Base-by-base conservation (phyloP, 1,140 invertebrate species). In the Pemphigus obesinymphae region DNA sequence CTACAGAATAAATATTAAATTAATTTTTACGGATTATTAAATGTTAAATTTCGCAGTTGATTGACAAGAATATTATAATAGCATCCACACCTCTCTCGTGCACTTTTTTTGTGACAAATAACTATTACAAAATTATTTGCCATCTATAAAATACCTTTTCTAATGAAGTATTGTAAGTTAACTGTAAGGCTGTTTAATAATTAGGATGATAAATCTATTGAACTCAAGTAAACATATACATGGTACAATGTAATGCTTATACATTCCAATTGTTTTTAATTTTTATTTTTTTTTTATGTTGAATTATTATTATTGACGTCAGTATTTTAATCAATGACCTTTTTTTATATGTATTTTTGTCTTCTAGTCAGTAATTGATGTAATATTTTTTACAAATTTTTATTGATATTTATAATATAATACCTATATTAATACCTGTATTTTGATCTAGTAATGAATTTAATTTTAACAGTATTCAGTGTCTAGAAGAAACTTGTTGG, bases 201-300 rank as follows among this genome's bases (percentile, higher is more conserved):
- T 70, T 70, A 70, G 26, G 37, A 45, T 29, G 11, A 70, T 0
- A 70, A 29, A 70, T 45, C 5, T 26, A 45, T 73, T 8, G 20
- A 50, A n/a, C 70, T 72, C 31, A 48, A 72, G 23, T 72, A 29
- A 72, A 48, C 43, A 48, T 72, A 50, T 7, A 73, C 43, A 48
- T 5, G 15, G 43, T 73, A 50, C 68, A 73, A 73, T 50, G 15
- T 20, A 48, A 73, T 50, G 3, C 26, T 50, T 50, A 31, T 31
- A 73, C 70, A 73, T 73, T 73, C 70, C 70, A 50, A 50, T 73
- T 48, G 23, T 73, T 73, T 73, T 73, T 72, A 45, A 48, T 72
- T 23, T 70, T 72, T n/a, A 45, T 73, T 34, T 31, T 63, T 63
- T 63, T 63, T 63, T 13, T 29, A 17, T 15, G 29, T 5, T 50